Percentiles rank a stretch among this genome's conserved stretches.
phyloP scores from a whole-genome alignment of 2,797 vertebrate genomes.

The Chrosomus eos region DNA sequence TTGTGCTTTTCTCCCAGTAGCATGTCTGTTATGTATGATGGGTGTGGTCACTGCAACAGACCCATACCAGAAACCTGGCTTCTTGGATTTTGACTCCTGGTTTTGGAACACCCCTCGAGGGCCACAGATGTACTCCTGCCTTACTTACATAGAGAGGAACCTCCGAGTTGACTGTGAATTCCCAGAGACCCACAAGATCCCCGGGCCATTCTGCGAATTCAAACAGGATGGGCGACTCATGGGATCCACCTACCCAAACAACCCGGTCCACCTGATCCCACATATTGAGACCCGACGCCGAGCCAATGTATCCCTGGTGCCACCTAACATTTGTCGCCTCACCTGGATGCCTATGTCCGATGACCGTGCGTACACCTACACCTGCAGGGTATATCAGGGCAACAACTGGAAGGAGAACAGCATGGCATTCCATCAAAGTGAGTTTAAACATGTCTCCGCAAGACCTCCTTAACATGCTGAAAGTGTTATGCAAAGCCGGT shows the following conservation, averaged over 20 bases:
- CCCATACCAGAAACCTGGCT: slow-evolving; percentile 57
- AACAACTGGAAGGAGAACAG: slow-evolving; percentile 80
- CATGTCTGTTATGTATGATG: slow-evolving; percentile 32
- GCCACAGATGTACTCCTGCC: slow-evolving; percentile 82
- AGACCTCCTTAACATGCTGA: not conserved
- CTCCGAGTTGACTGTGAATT: slow-evolving; percentile 83
- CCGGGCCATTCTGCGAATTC: slow-evolving; percentile 82
- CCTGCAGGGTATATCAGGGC: slow-evolving; percentile 83
- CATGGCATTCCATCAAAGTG: slow-evolving; percentile 81
- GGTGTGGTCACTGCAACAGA: slow-evolving; percentile 44
- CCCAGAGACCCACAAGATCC: slow-evolving; percentile 71
- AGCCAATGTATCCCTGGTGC: slow-evolving; percentile 78
- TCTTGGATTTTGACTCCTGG: slow-evolving; percentile 58
- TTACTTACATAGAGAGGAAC: slow-evolving; percentile 80
- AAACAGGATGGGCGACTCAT: slow-evolving; percentile 82
- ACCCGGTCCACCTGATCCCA: slow-evolving; percentile 70
- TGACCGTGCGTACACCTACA: slow-evolving; percentile 80
- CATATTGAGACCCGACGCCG: slow-evolving; percentile 74
- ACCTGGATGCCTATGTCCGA: slow-evolving; percentile 80
- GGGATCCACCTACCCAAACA: slow-evolving; percentile 79
- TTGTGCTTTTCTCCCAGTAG: slow-evolving; percentile 24
- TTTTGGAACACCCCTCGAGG: slow-evolving; percentile 77
- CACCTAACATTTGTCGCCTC: slow-evolving; percentile 77
- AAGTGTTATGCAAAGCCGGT: not conserved
- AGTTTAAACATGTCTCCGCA: slow-evolving; percentile 60